Percentiles rank a stretch among this genome's conserved stretches.
Evolutionary conservation across 1,140 invertebrate genomes (phyloP).

Genomic region (Goniozus legneri): DNA sequence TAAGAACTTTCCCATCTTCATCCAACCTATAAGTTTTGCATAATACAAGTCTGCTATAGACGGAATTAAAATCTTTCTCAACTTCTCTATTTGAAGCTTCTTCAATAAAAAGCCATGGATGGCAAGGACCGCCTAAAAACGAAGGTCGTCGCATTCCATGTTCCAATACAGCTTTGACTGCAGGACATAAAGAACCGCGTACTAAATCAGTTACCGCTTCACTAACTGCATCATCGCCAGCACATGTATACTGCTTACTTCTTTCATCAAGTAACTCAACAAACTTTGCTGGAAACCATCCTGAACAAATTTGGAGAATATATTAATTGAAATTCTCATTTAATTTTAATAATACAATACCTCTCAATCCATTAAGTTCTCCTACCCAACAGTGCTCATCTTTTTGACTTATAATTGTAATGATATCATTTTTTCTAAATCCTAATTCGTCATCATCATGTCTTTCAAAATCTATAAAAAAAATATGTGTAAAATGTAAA

Average conservation of each 20-base stretch:
- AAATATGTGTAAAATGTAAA: slow-evolving; percentile 21
- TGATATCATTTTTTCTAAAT: slow-evolving; percentile 97
- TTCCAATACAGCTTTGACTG: slow-evolving; percentile 91
- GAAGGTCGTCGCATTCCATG: slow-evolving; percentile 92
- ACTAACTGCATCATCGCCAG: slow-evolving; percentile 95
- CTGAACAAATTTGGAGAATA: slow-evolving; percentile 30
- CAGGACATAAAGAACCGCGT: slow-evolving; percentile 88
- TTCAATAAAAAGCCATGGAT: slow-evolving; percentile 99
- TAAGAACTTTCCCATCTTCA: slow-evolving; percentile 98
- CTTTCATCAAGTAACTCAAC: slow-evolving; percentile 95
- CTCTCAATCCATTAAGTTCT: slow-evolving; percentile 93
- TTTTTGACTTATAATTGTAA: slow-evolving; percentile 94
- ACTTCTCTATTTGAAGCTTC: slow-evolving; percentile 94
- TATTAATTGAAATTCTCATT: slow-evolving; percentile 6
- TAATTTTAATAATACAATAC: slow-evolving; percentile 36
- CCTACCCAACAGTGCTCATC: slow-evolving; percentile 99
- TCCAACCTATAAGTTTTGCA: slow-evolving; percentile 98
- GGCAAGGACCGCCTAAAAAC: slow-evolving; percentile 83
- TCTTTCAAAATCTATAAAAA: slow-evolving; percentile 85
- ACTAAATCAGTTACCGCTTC: slow-evolving; percentile 96
- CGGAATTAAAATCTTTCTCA: slow-evolving; percentile 96
- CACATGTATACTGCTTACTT: slow-evolving; percentile 92
- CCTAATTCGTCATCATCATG: slow-evolving; percentile 98
- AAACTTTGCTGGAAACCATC: slow-evolving; percentile 99
- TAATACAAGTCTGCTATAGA: slow-evolving; percentile 93